phyloP scores from a whole-genome alignment of 2,888 invertebrate genomes.

The Meta bourneti region DNA sequence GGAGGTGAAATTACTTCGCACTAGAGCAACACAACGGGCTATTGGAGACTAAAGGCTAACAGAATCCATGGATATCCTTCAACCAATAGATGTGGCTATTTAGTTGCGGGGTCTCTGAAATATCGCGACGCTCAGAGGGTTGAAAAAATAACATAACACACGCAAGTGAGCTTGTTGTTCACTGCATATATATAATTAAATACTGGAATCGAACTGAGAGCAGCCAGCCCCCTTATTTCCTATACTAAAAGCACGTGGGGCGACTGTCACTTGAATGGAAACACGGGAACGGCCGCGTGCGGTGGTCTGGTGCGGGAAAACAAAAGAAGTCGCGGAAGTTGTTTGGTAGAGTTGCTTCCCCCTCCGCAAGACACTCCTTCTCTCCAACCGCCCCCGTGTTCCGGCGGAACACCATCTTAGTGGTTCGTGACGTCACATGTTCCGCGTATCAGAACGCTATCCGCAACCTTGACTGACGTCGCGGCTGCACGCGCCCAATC shows the following conservation, averaged over 20 bases:
- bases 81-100: no score
- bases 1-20: no score
- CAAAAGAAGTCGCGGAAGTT: neutral
- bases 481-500: conserved; percentile 39
- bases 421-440: conserved; percentile 65
- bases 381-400: conserved; percentile 59
- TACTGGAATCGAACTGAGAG: neutral
- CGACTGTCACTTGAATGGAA: neutral
- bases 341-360: neutral
- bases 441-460: conserved; percentile 62
- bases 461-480: conserved; percentile 67
- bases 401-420: conserved; percentile 60
- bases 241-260: conserved; percentile 14
- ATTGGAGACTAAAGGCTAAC: no score
- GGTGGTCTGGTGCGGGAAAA: neutral
- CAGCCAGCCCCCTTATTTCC: conserved; percentile 22
- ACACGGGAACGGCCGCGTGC: neutral
- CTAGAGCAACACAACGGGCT: no score
- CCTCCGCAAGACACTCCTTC: neutral
- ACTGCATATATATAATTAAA: no score
- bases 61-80: no score
- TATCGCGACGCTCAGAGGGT: no score
- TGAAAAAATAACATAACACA: no score
- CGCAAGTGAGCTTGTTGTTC: no score
- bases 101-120: no score